A percentile compares a stretch with the other conserved stretches of the same genome.
Evolutionary conservation across 35 echinoderm and acorn worm genomes (phyloP).

Genomic region (Amphiura filiformis): DNA sequence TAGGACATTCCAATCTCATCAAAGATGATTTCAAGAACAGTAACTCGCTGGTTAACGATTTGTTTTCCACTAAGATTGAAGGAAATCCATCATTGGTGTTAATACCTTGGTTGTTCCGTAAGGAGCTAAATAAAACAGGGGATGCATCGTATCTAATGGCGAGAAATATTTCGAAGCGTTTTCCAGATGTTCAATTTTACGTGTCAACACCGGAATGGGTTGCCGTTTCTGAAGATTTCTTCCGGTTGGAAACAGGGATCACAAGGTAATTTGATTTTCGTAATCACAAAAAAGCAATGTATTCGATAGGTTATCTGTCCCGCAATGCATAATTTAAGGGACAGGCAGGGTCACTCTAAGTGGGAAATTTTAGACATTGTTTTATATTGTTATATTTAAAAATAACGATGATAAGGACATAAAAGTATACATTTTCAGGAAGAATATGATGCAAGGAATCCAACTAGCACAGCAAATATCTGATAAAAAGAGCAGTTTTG

Average conservation of each 20-base stretch:
- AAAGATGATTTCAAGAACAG: slow-evolving; percentile 17
- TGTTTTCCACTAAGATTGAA: background rate
- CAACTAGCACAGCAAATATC: too few relatives aligned
- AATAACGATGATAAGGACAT: too few relatives aligned
- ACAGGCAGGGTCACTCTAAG: too few relatives aligned
- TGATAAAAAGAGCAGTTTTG: too few relatives aligned
- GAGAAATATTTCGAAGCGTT: slow-evolving; percentile 50
- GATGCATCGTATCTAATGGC: slow-evolving; percentile 36
- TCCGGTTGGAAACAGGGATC: slow-evolving; percentile 79
- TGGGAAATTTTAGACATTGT: too few relatives aligned
- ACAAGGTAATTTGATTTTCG: slow-evolving; percentile 50
- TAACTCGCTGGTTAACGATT: background rate
- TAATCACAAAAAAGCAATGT: too few relatives aligned
- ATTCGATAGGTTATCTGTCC: too few relatives aligned
- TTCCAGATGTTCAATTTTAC: slow-evolving; percentile 58
- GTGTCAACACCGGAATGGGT: slow-evolving; percentile 76
- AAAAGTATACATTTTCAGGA: too few relatives aligned
- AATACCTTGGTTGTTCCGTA: slow-evolving; percentile 66
- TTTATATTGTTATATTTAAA: too few relatives aligned
- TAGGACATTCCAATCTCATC: slow-evolving; percentile 60
- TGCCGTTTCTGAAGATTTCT: slow-evolving; percentile 71
- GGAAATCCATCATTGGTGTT: slow-evolving; percentile 27
- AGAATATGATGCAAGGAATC: too few relatives aligned
- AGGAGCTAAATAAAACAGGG: slow-evolving; percentile 41
- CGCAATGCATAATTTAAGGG: too few relatives aligned